Conservation (phyloP, 2,888 invertebrate species). For the Zhuqinia jingwanae region DNA sequence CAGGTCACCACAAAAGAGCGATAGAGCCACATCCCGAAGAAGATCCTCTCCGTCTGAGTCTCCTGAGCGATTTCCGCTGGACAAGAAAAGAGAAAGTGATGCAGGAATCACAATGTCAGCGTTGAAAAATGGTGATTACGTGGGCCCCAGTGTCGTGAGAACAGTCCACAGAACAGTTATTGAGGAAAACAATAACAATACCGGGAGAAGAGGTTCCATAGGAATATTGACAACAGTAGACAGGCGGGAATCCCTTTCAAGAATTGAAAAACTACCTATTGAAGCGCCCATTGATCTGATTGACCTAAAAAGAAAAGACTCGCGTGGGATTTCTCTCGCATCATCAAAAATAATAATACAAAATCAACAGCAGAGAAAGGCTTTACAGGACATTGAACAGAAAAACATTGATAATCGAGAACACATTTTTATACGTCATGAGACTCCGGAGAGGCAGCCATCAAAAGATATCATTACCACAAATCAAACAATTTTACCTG, state of each 20-base stretch:
- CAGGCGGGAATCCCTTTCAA: constrained; percentile 36
- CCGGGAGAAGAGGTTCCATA: constrained; percentile 45
- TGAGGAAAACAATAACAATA: constrained; percentile 34
- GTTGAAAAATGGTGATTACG: not conserved
- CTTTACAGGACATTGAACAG: constrained; percentile 61
- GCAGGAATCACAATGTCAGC: not conserved
- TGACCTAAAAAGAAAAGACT: constrained; percentile 59
- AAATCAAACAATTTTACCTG: constrained; percentile 25
- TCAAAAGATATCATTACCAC: constrained; percentile 29
- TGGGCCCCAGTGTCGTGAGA: not conserved
- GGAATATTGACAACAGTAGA: constrained; percentile 17
- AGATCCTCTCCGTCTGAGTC: constrained; percentile 33
- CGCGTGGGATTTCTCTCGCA: constrained; percentile 49
- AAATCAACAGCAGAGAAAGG: constrained; percentile 48
- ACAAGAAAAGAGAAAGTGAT: constrained; percentile 18
- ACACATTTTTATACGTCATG: not conserved
- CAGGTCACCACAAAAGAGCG: constrained; percentile 1
- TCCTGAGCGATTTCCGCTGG: not conserved
- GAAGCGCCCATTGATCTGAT: constrained; percentile 25
- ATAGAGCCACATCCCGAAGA: constrained; percentile 16
- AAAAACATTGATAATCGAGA: not conserved
- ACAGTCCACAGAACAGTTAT: constrained; percentile 20
- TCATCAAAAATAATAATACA: constrained; percentile 46
- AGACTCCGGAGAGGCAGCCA: constrained; percentile 7
- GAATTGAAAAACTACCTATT: constrained; percentile 49